These are phyloP conservation scores for Tenebrosternarchus preto DNA, from an alignment of 2,113 vertebrate genomes.

Conservation along the genomic window DNA sequence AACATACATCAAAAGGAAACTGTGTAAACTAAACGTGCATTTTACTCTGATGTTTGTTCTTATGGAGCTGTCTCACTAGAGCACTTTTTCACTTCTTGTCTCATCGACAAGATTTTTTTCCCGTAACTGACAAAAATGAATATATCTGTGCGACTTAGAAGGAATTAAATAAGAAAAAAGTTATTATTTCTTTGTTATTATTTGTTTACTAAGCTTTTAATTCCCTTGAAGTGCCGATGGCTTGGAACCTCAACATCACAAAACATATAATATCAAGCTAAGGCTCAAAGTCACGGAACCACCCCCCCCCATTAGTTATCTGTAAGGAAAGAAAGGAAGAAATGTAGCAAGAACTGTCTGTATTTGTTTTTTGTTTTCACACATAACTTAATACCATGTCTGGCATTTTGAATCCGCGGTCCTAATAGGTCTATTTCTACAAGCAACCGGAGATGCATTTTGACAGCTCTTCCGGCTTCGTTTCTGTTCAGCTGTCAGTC, in stretches of 20 bases:
- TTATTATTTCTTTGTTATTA: neutral
- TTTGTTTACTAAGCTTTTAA: slow-evolving; percentile 9
- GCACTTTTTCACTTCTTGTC: no score
- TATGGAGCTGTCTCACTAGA: no score
- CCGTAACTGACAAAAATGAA: no score
- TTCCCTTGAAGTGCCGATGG: neutral
- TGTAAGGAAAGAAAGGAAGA: neutral
- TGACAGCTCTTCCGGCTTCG: slow-evolving; percentile 30
- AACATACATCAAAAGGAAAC: slow-evolving; percentile 37
- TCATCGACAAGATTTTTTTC: no score
- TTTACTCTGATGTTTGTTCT: no score
- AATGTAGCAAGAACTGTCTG: slow-evolving; percentile 20
- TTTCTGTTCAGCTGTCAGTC: slow-evolving; percentile 15
- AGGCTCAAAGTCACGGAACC: neutral
- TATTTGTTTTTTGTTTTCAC: slow-evolving; percentile 50
- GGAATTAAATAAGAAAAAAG: neutral
- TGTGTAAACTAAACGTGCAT: neutral
- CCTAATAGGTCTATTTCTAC: slow-evolving; percentile 42
- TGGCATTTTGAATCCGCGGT: slow-evolving; percentile 47
- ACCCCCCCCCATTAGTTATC: neutral
- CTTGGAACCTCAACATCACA: slow-evolving; percentile 6
- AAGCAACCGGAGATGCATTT: slow-evolving; percentile 1
- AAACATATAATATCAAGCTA: neutral
- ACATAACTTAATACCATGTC: slow-evolving; percentile 47
- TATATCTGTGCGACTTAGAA: no score